Base-by-base conservation (phyloP, 37 sponge, comb jelly and placozoan species). In the Beroe forskalii region DNA sequence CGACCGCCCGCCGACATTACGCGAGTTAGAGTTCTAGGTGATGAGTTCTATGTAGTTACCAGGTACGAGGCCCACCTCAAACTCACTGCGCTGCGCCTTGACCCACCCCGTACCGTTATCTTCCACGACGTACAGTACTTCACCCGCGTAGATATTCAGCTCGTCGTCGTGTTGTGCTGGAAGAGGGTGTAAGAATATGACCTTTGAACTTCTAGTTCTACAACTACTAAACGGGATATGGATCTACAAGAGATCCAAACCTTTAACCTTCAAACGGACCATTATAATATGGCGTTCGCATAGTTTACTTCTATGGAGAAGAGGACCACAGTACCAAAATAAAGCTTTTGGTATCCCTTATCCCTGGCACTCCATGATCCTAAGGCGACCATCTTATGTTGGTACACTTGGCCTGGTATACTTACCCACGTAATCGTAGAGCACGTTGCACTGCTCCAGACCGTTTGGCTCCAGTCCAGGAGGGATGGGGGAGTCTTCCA, bases 161-260 rank as follows among this genome's bases (percentile, higher is more conserved):
- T 80, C 86, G 55, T 80, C 86, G 55, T 80, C 86, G 31, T 80
- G 86, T 80, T 80, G 86, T 22, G 86, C 86, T 80, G 55, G 4
- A 44, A 33, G 40, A 9, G 76, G 8, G 40, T 32, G 76, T n/a
- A 24, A 24, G 22, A 64, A 64, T 24, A 64, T 8, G 22, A 24
- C 28, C 4, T 25, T 8, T 64, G 28, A 64, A 27, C 28, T 27
- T 6, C 28, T 64, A 24, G 28, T n/a, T n/a, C n/a, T n/a, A n/a
- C n/a, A n/a, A n/a, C n/a, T n/a, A n/a, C 17, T 20, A 17, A 20
- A 20, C 17, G 14, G 17, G 60, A 55, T 55, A 55, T 55, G 60
- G n/a, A n/a, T n/a, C n/a, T n/a, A n/a, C n/a, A n/a, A n/a, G n/a
- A n/a, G n/a, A n/a, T n/a, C n/a, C n/a, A n/a, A n/a, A n/a, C n/a